These are phyloP conservation scores for Dolichomitus sp. DNA, from an alignment of 2,888 invertebrate species.

Conservation along the genomic window DNA sequence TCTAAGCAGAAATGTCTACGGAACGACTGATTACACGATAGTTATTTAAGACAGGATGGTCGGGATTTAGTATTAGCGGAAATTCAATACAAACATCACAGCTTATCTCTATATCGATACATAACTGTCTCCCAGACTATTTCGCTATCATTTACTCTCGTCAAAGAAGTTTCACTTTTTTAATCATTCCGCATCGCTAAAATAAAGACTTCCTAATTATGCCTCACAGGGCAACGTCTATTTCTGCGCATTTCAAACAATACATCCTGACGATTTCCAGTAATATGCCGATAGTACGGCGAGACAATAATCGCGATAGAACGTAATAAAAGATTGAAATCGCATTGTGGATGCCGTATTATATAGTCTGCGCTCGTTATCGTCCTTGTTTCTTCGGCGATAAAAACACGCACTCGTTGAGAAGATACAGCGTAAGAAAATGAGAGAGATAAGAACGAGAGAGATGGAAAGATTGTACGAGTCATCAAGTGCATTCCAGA, in stretches of 20 bases:
- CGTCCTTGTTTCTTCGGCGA: slow-evolving; percentile 6
- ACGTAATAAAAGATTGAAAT: slow-evolving; percentile 14
- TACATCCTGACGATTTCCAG: not conserved
- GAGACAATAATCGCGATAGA: not conserved
- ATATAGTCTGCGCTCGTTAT: slow-evolving; percentile 5
- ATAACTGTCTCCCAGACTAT: not conserved
- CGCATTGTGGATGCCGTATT: slow-evolving; percentile 18
- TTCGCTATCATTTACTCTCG: not conserved
- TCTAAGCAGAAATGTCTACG: slow-evolving; percentile 3
- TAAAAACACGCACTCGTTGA: not conserved
- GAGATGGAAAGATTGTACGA: slow-evolving; percentile 2
- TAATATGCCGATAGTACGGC: not conserved
- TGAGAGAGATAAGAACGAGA: slow-evolving; percentile 2
- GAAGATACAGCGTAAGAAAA: slow-evolving; percentile 21
- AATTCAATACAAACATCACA: not conserved
- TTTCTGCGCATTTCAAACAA: not conserved
- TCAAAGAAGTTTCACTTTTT: not conserved
- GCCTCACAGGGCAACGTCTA: not conserved
- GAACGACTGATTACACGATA: not conserved
- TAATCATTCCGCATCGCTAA: not conserved
- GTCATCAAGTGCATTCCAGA: slow-evolving; percentile 53
- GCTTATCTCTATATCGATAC: not conserved
- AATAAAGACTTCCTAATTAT: not conserved
- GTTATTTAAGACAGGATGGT: not conserved
- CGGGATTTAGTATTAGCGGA: slow-evolving; percentile 1